Base-by-base conservation (phyloP, 2,113 vertebrate species). In the Channa maculata region DNA sequence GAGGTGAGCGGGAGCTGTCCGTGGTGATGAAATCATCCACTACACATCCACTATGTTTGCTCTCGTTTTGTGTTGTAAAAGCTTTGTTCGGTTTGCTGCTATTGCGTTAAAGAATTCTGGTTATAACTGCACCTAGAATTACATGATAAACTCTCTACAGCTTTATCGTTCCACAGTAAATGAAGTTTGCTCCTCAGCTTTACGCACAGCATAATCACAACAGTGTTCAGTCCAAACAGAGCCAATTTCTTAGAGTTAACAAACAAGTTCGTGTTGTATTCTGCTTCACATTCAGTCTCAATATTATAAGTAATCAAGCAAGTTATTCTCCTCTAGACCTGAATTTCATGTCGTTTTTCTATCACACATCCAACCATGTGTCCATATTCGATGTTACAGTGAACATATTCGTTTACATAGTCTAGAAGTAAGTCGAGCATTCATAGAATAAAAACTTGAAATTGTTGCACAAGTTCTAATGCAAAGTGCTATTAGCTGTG, bases 151-250 rank as follows among this genome's bases (percentile, higher is more conserved):
- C 24, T 41, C 1, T 1, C 50, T 6, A 48, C 14, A 67, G 63
- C 5, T 11, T 45, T 15, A 24, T 44, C 1, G 59, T 13, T 10
- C 12, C n/a, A 11, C 58, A 65, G 0, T 7, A 65, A 24, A 3
- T 34, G 6, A 72, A 36, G 36, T 77, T 65, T 2, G 34, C 6
- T 8, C 24, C 1, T 61, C n/a, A 13, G 41, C 36, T 67, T 89
- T 89, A 86, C 89, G 88, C 91, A 92, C 79, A 49, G 53, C 55
- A 33, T n/a, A 0, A 41, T 58, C 33, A 11, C 12, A 33, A 12
- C 51, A 15, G 1, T 5, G 4, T 24, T 69, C 11, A 12, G 8
- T 57, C 51, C 33, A 45, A 80, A 65, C 53, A 45, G 2, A 59
- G 13, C 2, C 15, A 33, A 33, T 38, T 57, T 53, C 7, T 46